Base-by-base conservation (phyloP, 2,113 vertebrate genomes). In the Smithornis capensis region DNA sequence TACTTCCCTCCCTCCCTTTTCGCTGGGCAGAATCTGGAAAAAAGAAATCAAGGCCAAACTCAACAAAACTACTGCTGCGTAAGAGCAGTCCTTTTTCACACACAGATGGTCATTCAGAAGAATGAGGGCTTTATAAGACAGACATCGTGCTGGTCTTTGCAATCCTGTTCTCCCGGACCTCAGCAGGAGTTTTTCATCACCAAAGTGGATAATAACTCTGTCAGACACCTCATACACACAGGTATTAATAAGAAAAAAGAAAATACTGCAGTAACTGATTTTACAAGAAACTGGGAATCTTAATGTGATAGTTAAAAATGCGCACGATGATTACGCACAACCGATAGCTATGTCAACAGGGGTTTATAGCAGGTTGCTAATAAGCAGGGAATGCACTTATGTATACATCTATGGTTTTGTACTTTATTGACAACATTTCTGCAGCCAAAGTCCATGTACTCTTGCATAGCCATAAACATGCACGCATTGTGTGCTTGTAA, bases 41-140 rank as follows among this genome's bases (percentile, higher is more conserved):
- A 96, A 95, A 93, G 96, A 94, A 96, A 50, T 29, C 70, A 83
- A 94, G 95, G 97, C 97, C 97, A 98, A 98, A 73, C 96, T 96
- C 97, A 98, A 98, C 97, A 97, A 86, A 96, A 97, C 97, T 95
- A 97, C 94, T 95, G 96, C 97, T 97, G 96, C 70, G 91, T 94
- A 97, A 94, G 84, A 97, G 96, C 95, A 78, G 94, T 91, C 90
- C 91, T 83, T 94, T 95, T 96, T 88, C 96, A 94, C 87, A 84
- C 94, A 94, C 97, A 97, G 95, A 97, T 95, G 96, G 96, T 92
- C 94, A 95, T 85, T 14, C 92, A 81, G 90, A 97, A 97, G 96
- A 98, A 98, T 96, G 94, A 96, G 76, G 2, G 91, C 96, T 97
- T 97, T 98, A 94, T 98, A 92, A 94, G 95, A 91, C 87, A 91